Conservation (phyloP, 2,113 vertebrate species). For the Aptenodytes patagonicus region DNA sequence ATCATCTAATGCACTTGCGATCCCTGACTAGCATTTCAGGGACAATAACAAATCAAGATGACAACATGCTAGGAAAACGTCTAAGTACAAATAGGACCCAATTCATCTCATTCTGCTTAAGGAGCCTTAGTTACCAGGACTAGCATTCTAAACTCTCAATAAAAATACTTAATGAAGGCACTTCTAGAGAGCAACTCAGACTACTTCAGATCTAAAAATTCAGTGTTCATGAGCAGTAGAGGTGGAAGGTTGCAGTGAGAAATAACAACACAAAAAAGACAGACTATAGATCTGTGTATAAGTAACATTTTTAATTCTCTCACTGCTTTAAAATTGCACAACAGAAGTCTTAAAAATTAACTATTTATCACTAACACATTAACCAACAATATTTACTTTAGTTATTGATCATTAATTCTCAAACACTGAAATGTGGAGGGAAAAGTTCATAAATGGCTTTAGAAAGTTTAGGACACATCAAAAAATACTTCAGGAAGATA, state of each 20-base stretch:
- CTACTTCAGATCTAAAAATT: not conserved
- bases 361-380: slow-evolving; percentile 38
- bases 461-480: not conserved
- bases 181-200: not conserved
- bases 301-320: not conserved
- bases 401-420: slow-evolving; percentile 9
- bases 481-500: not conserved
- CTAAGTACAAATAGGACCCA: not conserved
- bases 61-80: not conserved
- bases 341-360: slow-evolving; percentile 13
- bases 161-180: not conserved
- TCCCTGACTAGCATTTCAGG: not conserved
- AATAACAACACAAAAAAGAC: not conserved
- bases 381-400: not conserved
- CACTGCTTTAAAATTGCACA: not conserved
- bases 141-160: not conserved
- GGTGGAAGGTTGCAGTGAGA: not conserved
- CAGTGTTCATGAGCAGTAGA: not conserved
- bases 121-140: not conserved
- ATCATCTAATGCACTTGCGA: not conserved
- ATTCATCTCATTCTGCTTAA: not conserved
- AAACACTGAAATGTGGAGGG: not conserved
- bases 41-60: not conserved
- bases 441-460: not conserved
- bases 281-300: not conserved